Conservation (phyloP, 2,888 invertebrate genomes). For the Drosophila yooni region DNA sequence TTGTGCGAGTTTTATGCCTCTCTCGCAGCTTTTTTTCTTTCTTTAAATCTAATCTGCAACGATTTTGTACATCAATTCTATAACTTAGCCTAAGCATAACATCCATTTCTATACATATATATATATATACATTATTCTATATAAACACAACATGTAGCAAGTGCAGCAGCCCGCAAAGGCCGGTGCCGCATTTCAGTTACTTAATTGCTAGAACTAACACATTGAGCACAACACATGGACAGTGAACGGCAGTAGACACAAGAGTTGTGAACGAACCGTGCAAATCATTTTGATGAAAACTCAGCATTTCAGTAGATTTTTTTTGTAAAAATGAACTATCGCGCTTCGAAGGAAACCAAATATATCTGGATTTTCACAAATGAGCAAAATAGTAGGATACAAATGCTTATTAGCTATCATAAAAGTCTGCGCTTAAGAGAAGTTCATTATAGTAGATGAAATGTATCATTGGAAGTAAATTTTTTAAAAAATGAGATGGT, state of each 20-base stretch:
- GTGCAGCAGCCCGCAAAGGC: constrained; percentile 3
- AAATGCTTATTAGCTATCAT: background rate
- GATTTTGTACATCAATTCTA: constrained; percentile 53
- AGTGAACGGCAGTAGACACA: constrained; percentile 19
- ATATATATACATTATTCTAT: constrained; percentile 22
- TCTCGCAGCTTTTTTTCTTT: background rate
- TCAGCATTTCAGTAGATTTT: background rate
- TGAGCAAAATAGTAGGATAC: background rate
- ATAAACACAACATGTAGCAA: constrained; percentile 39
- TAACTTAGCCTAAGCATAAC: constrained; percentile 33
- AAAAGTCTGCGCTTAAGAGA: background rate
- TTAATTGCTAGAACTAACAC: constrained; percentile 45
- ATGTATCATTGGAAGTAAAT: background rate
- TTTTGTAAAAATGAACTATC: background rate
- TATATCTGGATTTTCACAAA: background rate
- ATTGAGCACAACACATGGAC: constrained; percentile 71
- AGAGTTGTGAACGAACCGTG: constrained; percentile 16
- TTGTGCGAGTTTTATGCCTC: constrained; percentile 29
- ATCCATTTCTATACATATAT: constrained; percentile 37
- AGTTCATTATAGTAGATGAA: background rate
- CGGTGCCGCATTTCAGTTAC: constrained; percentile 15
- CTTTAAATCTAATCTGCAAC: constrained; percentile 39
- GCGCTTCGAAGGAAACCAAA: background rate
- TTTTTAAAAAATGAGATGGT: background rate
- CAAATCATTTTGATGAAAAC: background rate